Evolutionary conservation across 2,888 invertebrate genomes (phyloP), one percentile per base, ranked within the genome.

Genomic region (Acleris cristana): DNA sequence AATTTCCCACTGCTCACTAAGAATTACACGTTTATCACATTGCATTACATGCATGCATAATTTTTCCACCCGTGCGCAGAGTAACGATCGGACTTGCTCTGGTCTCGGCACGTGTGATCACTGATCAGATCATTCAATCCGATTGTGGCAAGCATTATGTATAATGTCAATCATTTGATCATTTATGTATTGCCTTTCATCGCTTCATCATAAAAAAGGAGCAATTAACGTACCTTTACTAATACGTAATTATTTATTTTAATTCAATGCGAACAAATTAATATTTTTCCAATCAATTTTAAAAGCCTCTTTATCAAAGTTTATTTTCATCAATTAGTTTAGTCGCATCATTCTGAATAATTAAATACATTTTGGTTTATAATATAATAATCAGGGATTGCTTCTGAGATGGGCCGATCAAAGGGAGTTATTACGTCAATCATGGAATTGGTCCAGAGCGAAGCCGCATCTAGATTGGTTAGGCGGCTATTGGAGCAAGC

Each of bases 391-490:
- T 66, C 61, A 44, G 78, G 76, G 79, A 83, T 82, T 82, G 78
- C 73, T 74, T 40, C 45, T 52, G 45, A 49, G 55, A 62, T 68
- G 64, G 76, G 66, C 70, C 82, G 83, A 86, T 90, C 89, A 90
- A 90, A 89, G 88, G 79, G 75, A 79, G 73, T 70, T 72, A 74
- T 76, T 86, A 87, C 83, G 84, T 86, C 85, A 86, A 88, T 89
- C 86, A 78, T 73, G 77, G 83, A 88, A 90, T 90, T 90, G 89
- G 87, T 82, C 82, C 82, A 76, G 77, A 73, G 69, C 56, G 88
- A 90, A 89, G 85, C 89, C 88, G 65, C 75, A 81, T 74, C 77
- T 73, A 73, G 75, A 77, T 79, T 21, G 34, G 49, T 52, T 58
- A 40, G 53, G 56, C 52, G 56, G 51, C 51, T 48, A 56, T 57